Conservation (phyloP, 2,888 invertebrate species). For the Stegophylla sp. region DNA sequence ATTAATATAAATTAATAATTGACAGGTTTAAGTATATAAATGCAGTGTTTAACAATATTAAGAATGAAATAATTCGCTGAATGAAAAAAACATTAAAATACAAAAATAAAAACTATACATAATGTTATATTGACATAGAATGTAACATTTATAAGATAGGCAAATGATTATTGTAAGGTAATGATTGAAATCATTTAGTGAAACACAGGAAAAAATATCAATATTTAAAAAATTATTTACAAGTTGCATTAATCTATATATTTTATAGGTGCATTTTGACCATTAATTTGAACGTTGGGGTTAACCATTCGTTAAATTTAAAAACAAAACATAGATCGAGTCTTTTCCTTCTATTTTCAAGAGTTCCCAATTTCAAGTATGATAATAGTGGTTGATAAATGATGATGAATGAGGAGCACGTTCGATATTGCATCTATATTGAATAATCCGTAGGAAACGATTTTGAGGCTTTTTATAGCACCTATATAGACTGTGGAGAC, state of each 20-base stretch:
- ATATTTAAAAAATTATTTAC: too few species aligned
- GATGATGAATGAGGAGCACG: too few species aligned
- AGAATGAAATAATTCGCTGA: not conserved
- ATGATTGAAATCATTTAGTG: not conserved
- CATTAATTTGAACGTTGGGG: not conserved
- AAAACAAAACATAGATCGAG: not conserved
- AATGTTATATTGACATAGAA: not conserved
- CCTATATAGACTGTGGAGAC: too few species aligned
- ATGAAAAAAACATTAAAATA: not conserved
- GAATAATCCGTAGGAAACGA: too few species aligned
- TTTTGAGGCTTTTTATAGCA: too few species aligned
- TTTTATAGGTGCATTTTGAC: slow-evolving; percentile 54
- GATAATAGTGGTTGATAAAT: too few species aligned
- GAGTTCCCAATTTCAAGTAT: too few species aligned
- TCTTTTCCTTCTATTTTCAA: not conserved
- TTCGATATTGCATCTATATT: too few species aligned
- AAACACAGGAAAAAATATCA: too few species aligned
- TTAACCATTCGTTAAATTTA: not conserved
- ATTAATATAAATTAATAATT: not conserved
- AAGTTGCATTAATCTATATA: slow-evolving; percentile 54
- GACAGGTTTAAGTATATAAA: not conserved
- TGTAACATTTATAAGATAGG: not conserved
- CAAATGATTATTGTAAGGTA: not conserved
- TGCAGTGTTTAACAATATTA: not conserved
- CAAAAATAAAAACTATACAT: not conserved